Conservation (phyloP, 2,113 vertebrate genomes). For the Phrynosoma platyrhinos region DNA sequence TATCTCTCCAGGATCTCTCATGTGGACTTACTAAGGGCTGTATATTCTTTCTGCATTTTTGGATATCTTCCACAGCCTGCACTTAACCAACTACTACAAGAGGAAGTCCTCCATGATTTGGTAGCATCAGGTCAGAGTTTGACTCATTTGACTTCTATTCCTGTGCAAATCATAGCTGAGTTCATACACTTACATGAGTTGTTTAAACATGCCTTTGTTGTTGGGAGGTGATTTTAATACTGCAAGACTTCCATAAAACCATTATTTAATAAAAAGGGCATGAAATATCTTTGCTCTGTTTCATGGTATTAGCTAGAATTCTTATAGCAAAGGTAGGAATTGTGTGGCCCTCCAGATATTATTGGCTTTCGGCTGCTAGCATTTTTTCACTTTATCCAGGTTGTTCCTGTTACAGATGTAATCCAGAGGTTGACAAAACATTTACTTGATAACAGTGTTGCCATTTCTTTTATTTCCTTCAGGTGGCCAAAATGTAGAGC, state of each 20-base stretch:
- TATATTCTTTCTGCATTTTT: constrained; percentile 81
- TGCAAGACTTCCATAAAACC: background rate
- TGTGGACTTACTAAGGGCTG: constrained; percentile 75
- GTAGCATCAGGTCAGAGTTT: constrained; percentile 70
- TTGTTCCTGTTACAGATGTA: background rate
- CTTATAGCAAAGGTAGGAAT: background rate
- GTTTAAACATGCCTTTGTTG: background rate
- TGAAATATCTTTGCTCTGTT: background rate
- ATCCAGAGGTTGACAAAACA: background rate
- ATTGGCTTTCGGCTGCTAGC: background rate
- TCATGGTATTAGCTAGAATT: background rate
- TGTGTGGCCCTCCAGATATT: too few relatives aligned
- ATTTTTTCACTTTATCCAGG: constrained; percentile 8
- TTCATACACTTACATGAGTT: background rate
- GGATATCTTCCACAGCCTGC: constrained; percentile 80
- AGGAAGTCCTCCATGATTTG: constrained; percentile 72
- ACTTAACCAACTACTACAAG: constrained; percentile 83
- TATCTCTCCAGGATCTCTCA: constrained; percentile 79
- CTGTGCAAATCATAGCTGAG: background rate
- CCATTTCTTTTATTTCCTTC: constrained; percentile 33
- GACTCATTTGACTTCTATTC: background rate
- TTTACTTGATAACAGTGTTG: constrained; percentile 20
- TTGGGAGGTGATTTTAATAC: background rate
- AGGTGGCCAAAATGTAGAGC: constrained; percentile 50
- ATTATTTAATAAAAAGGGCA: background rate